These are phyloP conservation scores for Siniperca scherzeri DNA, from an alignment of 2,797 vertebrate species.

Conservation along the genomic window DNA sequence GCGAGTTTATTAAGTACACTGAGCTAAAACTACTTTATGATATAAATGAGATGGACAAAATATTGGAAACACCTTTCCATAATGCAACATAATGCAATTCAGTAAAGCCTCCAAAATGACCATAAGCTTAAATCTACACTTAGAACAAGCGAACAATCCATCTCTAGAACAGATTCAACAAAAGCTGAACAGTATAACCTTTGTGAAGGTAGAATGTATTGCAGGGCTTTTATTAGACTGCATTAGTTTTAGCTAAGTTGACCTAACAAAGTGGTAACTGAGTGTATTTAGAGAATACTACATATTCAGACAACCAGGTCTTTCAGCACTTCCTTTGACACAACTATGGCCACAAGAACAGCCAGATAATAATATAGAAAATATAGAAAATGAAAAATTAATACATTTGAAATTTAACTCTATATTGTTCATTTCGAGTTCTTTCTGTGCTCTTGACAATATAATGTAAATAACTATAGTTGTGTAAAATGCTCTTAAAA, in stretches of 20 bases:
- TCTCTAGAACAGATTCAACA: too few species aligned
- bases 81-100: background rate
- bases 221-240: too few species aligned
- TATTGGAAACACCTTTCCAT: background rate
- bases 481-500: background rate
- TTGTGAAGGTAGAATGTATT: too few species aligned
- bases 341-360: background rate
- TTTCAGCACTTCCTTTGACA: background rate
- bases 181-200: too few species aligned
- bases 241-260: too few species aligned
- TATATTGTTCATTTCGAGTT: background rate
- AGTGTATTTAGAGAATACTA: too few species aligned
- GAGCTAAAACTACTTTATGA: too few species aligned
- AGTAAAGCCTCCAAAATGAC: too few species aligned
- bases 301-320: background rate
- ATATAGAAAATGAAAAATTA: background rate
- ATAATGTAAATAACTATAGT: background rate
- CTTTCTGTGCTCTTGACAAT: background rate
- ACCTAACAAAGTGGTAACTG: too few species aligned
- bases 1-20: too few species aligned
- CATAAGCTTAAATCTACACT: too few species aligned
- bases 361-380: background rate
- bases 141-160: too few species aligned
- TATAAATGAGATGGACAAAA: background rate
- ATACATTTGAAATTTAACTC: background rate